Conservation (phyloP, 2,888 invertebrate genomes). For the Eucriotettix oculatus region DNA sequence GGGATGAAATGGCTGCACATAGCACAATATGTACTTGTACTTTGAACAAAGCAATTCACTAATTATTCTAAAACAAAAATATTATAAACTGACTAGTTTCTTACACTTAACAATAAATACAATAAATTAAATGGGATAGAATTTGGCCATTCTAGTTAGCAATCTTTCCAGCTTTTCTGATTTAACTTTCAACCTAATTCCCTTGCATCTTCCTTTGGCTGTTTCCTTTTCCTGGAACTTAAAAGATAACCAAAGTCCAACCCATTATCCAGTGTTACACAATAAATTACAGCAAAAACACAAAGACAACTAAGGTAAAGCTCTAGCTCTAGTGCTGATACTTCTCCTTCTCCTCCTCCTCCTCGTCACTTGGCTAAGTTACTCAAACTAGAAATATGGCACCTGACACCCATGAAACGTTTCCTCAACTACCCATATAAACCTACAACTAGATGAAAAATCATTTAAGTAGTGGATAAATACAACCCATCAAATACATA, state of each 20-base stretch:
- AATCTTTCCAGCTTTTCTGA: constrained; percentile 13
- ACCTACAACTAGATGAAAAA: constrained; percentile 17
- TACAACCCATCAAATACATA: constrained; percentile 17
- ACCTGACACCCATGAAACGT: constrained; percentile 14
- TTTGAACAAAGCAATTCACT: constrained; percentile 12
- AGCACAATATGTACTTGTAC: constrained; percentile 12
- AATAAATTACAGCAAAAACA: constrained; percentile 15
- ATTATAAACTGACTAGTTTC: constrained; percentile 13
- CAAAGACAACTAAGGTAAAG: constrained; percentile 16
- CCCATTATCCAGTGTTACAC: constrained; percentile 16
- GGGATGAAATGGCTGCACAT: constrained; percentile 15
- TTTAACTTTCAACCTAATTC: constrained; percentile 13
- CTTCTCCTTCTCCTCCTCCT: constrained; percentile 5
- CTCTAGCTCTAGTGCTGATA: constrained; percentile 12
- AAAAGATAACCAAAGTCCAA: constrained; percentile 19
- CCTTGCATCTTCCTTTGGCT: constrained; percentile 12
- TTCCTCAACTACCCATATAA: constrained; percentile 16
- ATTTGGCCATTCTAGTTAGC: constrained; percentile 17
- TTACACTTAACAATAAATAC: constrained; percentile 15
- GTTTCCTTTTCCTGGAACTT: constrained; percentile 11
- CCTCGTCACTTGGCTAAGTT: constrained; percentile 11
- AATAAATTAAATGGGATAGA: constrained; percentile 16
- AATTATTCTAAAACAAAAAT: constrained; percentile 13
- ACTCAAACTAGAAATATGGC: constrained; percentile 16
- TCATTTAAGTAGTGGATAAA: constrained; percentile 16